These are phyloP conservation scores for Drosophila leonis DNA, from an alignment of 2,888 invertebrate species.

Conservation along the genomic window DNA sequence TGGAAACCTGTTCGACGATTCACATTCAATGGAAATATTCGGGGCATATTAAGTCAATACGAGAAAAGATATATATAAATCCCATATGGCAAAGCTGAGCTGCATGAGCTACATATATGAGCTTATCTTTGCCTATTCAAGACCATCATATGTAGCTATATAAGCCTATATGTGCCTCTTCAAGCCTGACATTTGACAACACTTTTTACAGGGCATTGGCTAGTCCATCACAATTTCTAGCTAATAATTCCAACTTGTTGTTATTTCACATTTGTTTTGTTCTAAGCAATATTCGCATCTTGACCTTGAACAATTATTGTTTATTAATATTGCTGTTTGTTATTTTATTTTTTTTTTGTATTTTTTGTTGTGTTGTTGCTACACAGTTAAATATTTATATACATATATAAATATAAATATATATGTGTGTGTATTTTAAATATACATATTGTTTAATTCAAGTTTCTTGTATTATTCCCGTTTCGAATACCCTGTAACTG, in stretches of 20 bases:
- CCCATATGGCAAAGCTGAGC: no score
- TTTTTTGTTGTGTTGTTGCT: constrained; percentile 19
- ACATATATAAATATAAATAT: background rate
- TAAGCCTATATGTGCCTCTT: background rate
- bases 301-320: constrained; percentile 76
- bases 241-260: constrained; percentile 20
- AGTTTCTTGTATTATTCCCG: constrained; percentile 20
- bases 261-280: constrained; percentile 61
- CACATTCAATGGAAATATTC: background rate
- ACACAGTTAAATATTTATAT: background rate
- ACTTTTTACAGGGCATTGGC: constrained; percentile 7
- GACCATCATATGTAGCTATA: background rate
- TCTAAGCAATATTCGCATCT: constrained; percentile 65
- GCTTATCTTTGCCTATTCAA: background rate
- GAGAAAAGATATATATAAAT: no score
- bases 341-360: constrained; percentile 25
- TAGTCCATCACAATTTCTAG: background rate
- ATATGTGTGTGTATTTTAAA: background rate
- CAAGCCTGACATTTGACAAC: background rate
- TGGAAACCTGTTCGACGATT: constrained; percentile 42
- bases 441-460: constrained; percentile 6
- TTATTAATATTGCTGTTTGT: constrained; percentile 64
- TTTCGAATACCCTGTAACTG: constrained; percentile 21
- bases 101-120: background rate
- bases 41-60: background rate